Evolutionary conservation across 2,797 vertebrate genomes (phyloP).

Genomic region (Cossypha caffra): DNA sequence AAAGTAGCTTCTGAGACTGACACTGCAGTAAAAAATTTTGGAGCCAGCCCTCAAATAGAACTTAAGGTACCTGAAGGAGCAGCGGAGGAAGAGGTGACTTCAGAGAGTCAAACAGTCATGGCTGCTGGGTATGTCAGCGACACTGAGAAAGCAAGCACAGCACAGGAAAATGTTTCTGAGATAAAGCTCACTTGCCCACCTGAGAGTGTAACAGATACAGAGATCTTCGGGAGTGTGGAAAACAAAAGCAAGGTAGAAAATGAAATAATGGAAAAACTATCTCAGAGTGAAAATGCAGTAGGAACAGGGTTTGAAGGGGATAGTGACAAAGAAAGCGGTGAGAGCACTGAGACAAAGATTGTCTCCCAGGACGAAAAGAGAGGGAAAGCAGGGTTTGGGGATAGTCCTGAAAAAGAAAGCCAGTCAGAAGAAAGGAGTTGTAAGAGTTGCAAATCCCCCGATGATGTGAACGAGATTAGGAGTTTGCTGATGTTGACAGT

Average conservation of each 20-base stretch:
- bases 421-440: background rate
- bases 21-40: background rate
- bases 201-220: background rate
- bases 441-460: background rate
- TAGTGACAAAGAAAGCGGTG: background rate
- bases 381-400: background rate
- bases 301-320: background rate
- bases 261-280: background rate
- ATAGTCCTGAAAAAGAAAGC: background rate
- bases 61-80: background rate
- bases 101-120: background rate
- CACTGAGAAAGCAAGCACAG: background rate
- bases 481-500: constrained; percentile 50
- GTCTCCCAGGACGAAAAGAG: background rate
- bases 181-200: background rate
- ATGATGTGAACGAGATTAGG: constrained; percentile 73
- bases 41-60: background rate
- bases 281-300: background rate
- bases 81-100: background rate
- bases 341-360: background rate
- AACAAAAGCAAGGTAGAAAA: background rate
- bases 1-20: background rate
- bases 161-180: constrained; percentile 25
- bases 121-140: fast-evolving
- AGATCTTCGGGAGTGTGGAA: background rate